Conservation (phyloP, 2,888 invertebrate genomes). For the Sepioteuthis lessoniana region DNA sequence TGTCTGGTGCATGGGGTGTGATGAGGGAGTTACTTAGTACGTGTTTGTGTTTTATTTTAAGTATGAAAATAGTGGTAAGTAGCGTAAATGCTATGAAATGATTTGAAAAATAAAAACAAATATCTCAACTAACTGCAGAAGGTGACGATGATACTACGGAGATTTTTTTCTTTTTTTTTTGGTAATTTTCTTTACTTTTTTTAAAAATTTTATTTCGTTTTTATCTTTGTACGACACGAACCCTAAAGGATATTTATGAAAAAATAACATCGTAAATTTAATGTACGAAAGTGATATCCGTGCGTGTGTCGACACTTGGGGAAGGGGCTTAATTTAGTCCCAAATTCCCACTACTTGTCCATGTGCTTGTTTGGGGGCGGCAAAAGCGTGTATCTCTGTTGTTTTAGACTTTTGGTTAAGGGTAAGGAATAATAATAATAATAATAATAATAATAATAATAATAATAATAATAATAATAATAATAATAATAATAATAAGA, state of each 20-base stretch:
- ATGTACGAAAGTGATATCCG: constrained; percentile 33
- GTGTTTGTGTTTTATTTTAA: constrained; percentile 10
- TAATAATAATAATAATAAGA: no score
- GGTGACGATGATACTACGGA: not conserved
- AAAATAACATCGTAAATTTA: constrained; percentile 33
- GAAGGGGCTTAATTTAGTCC: not conserved
- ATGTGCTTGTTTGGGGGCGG: not conserved
- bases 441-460: not conserved
- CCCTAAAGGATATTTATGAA: constrained; percentile 33
- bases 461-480: no score
- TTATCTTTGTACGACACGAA: constrained; percentile 9
- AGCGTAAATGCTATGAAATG: constrained; percentile 23
- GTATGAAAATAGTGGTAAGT: constrained; percentile 33
- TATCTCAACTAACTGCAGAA: not conserved
- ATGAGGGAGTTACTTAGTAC: not conserved
- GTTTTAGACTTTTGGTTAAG: not conserved
- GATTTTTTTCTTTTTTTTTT: not conserved
- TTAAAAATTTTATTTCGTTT: not conserved
- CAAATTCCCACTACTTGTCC: not conserved
- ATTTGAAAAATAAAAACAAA: not conserved
- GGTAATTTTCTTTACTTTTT: not conserved
- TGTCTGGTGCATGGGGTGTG: not conserved
- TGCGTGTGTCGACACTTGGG: constrained; percentile 4
- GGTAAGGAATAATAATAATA: not conserved
- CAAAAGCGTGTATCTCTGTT: constrained; percentile 21